Conservation (phyloP, 2,888 invertebrate genomes). For the Pseudococcus jackbeardsleyi region DNA sequence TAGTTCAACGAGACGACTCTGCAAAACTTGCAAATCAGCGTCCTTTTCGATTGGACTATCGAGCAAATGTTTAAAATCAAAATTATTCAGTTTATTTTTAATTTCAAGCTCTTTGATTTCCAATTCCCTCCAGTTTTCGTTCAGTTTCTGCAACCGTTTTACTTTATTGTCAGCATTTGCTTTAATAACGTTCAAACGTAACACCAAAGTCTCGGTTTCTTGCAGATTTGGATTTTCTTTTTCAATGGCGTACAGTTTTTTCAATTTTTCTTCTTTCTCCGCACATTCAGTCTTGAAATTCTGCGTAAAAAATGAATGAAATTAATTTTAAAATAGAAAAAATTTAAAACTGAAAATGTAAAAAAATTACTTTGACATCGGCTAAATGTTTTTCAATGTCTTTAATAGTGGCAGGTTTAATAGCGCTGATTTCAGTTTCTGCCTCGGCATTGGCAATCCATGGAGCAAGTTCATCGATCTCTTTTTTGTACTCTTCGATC, state of each 20-base stretch:
- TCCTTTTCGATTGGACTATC: constrained; percentile 60
- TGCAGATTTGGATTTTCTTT: constrained; percentile 81
- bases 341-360: background rate
- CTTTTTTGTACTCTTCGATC: constrained; percentile 64
- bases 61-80: constrained; percentile 49
- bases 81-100: constrained; percentile 81
- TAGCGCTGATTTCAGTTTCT: constrained; percentile 77
- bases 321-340: background rate
- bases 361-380: constrained; percentile 73
- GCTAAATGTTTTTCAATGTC: constrained; percentile 86
- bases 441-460: constrained; percentile 91
- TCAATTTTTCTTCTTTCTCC: constrained; percentile 80
- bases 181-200: constrained; percentile 86
- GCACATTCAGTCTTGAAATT: constrained; percentile 84
- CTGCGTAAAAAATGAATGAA: constrained; percentile 67
- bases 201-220: constrained; percentile 76
- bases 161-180: constrained; percentile 84
- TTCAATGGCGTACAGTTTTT: constrained; percentile 80
- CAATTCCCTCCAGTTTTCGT: constrained; percentile 85
- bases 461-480: constrained; percentile 69
- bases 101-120: constrained; percentile 83
- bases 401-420: constrained; percentile 77
- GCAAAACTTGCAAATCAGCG: constrained; percentile 61
- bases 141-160: constrained; percentile 82
- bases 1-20: constrained; percentile 66